These are phyloP conservation scores for Prionailurus bengalensis DNA, from an alignment of 2,113 vertebrate species.

Conservation along the genomic window DNA sequence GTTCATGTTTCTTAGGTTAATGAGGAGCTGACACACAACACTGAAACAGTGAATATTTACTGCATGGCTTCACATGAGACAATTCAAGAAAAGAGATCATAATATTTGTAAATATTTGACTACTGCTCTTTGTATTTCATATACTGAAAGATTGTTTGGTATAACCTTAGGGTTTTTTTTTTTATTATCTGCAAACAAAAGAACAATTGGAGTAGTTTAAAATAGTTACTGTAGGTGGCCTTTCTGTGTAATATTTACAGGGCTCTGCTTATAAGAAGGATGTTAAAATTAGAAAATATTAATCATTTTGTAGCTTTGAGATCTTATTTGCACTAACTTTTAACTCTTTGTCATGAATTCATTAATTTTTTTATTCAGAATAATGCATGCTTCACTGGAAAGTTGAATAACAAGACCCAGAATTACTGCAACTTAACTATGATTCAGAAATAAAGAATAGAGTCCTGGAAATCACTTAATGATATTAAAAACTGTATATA, in stretches of 20 bases:
- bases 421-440: conserved; percentile 21
- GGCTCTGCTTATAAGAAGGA: conserved; percentile 17
- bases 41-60: not conserved
- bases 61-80: not conserved
- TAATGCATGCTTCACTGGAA: not conserved
- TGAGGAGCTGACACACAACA: not conserved
- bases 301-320: conserved; percentile 61
- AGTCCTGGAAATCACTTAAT: not conserved
- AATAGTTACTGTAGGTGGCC: conserved; percentile 56
- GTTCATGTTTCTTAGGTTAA: not conserved
- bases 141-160: not conserved
- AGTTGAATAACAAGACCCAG: conserved; percentile 6
- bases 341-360: not conserved
- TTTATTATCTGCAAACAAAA: conserved; percentile 21
- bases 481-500: not conserved
- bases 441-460: conserved; percentile 43
- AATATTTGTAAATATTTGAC: conserved; percentile 35
- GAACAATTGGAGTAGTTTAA: conserved; percentile 54
- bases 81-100: not conserved
- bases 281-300: conserved; percentile 66
- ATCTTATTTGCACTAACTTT: conserved; percentile 32
- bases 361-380: conserved; percentile 62
- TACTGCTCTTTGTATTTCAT: not conserved
- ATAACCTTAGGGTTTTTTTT: conserved; percentile 36
- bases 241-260: conserved; percentile 68